Percentiles rank a stretch among this genome's conserved stretches.
Evolutionary conservation across 2,797 vertebrate genomes (phyloP).

Genomic region (Basileuterus tristriatus): DNA sequence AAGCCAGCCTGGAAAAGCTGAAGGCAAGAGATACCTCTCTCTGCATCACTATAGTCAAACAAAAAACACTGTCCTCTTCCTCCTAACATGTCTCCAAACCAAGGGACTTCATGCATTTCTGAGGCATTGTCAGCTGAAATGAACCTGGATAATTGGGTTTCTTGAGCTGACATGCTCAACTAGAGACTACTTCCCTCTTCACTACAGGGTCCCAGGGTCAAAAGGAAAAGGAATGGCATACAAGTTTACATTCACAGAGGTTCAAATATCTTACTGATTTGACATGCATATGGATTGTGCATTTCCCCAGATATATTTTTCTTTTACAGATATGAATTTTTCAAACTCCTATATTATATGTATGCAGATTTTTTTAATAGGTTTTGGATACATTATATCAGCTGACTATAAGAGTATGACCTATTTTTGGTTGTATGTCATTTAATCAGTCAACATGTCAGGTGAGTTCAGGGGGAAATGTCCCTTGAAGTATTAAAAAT

Average conservation of each 20-base stretch:
- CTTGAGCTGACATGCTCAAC: background rate
- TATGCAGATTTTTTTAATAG: background rate
- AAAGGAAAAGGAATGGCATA: background rate
- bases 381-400: background rate
- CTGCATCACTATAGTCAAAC: background rate
- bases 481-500: background rate
- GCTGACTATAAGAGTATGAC: background rate
- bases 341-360: background rate
- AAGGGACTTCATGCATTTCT: background rate
- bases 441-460: background rate
- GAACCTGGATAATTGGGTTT: background rate
- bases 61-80: background rate
- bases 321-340: background rate
- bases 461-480: background rate
- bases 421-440: background rate
- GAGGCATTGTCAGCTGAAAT: background rate
- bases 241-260: slow-evolving; percentile 1
- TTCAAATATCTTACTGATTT: slow-evolving; percentile 34
- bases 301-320: background rate
- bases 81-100: background rate
- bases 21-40: background rate
- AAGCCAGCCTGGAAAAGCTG: background rate
- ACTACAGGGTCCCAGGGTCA: background rate
- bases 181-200: background rate
- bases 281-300: slow-evolving; percentile 5